Percentiles rank a stretch among this genome's conserved stretches.
Evolutionary conservation across 2,888 invertebrate species (phyloP).

Genomic region (Cheilosia urbana): DNA sequence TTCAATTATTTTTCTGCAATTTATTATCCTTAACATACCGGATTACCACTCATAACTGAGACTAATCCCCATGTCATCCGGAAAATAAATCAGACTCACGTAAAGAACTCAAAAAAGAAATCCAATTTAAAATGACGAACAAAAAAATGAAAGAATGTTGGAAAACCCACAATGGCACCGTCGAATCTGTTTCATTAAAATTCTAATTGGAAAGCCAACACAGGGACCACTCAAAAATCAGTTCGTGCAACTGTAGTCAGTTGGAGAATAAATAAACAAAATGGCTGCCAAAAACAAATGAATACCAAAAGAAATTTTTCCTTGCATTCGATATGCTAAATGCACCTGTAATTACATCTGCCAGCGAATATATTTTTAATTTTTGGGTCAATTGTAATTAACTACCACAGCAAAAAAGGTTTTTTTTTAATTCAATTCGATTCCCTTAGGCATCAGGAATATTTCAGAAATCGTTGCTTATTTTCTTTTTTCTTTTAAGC

Average conservation of each 20-base stretch:
- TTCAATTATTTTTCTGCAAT: conserved; percentile 6
- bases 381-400: conserved; percentile 1
- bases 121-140: conserved; percentile 27
- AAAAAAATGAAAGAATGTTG: conserved; percentile 12
- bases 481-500: not conserved
- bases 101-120: not conserved
- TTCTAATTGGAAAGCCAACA: conserved; percentile 42
- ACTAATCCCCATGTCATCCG: conserved; percentile 9
- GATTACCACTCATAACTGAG: not conserved
- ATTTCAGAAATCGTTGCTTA: not conserved
- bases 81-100: conserved; percentile 37
- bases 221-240: conserved; percentile 14
- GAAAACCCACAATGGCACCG: conserved; percentile 14
- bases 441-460: not conserved
- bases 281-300: not conserved
- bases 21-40: not conserved
- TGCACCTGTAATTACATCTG: not conserved
- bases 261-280: too few species aligned
- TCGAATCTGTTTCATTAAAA: conserved; percentile 32
- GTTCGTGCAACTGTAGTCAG: not conserved
- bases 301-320: not conserved
- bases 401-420: not conserved
- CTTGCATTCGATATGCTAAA: not conserved
- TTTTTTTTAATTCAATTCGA: not conserved
- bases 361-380: not conserved